Conservation (phyloP, 1,140 invertebrate genomes). For the Eupristina koningsbergeri region DNA sequence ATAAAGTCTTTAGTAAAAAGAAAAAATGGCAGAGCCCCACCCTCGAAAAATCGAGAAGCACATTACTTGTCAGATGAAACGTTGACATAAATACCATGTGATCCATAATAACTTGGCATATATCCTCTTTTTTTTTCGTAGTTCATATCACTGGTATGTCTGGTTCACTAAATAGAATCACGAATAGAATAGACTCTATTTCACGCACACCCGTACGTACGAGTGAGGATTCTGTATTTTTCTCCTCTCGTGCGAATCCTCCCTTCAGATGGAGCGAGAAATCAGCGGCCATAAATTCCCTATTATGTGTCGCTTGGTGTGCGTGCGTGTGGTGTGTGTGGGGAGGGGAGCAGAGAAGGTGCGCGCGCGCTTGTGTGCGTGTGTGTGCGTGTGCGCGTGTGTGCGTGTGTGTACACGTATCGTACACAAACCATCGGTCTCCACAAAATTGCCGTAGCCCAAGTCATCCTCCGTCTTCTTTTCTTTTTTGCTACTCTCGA, state of each 20-base stretch:
- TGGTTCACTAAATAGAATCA: not conserved
- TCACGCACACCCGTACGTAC: not conserved
- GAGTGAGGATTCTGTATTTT: not conserved
- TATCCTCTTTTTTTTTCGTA: not conserved
- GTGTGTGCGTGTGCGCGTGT: no score
- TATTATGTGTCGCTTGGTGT: not conserved
- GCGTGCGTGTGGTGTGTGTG: no score
- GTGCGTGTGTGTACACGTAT: not conserved
- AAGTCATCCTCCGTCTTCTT: not conserved
- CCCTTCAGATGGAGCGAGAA: slow-evolving; percentile 53
- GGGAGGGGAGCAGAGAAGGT: no score
- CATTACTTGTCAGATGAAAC: not conserved
- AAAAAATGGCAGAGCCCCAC: not conserved
- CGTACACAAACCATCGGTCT: not conserved
- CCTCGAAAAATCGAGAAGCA: not conserved
- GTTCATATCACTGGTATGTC: not conserved
- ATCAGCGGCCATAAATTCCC: slow-evolving; percentile 64
- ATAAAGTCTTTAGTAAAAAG: not conserved
- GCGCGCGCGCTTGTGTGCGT: no score
- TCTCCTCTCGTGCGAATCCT: not conserved
- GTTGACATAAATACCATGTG: slow-evolving; percentile 1
- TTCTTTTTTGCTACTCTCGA: slow-evolving; percentile 1
- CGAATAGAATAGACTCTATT: not conserved
- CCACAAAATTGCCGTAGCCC: not conserved
- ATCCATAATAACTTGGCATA: slow-evolving; percentile 30